phyloP scores from a whole-genome alignment of 2,888 invertebrate genomes.

The Chymomyza procnemis region DNA sequence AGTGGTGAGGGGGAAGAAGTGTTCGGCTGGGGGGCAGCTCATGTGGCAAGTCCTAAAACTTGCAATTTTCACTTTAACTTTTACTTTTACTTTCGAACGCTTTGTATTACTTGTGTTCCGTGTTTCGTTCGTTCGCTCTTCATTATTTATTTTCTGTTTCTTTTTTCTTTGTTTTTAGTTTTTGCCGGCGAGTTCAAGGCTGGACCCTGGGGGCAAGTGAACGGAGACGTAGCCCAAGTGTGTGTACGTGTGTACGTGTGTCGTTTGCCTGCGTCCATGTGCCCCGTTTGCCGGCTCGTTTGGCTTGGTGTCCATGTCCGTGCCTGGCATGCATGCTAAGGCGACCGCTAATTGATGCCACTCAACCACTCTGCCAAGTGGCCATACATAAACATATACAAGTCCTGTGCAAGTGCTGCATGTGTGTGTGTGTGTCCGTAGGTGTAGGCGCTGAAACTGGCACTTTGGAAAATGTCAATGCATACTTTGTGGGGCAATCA shows the following conservation, averaged over 20 bases:
- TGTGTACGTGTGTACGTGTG: neutral
- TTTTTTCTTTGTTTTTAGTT: too few species aligned
- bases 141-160: too few species aligned
- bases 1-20: conserved; percentile 34
- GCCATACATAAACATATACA: conserved; percentile 7
- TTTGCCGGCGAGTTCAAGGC: conserved; percentile 64
- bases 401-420: too few species aligned
- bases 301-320: neutral
- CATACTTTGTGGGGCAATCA: conserved; percentile 42
- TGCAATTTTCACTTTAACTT: neutral
- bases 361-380: conserved; percentile 28
- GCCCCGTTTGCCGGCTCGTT: too few species aligned
- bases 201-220: conserved; percentile 15
- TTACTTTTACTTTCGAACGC: conserved; percentile 60
- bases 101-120: conserved; percentile 46
- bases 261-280: neutral
- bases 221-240: neutral
- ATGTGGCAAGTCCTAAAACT: conserved; percentile 30
- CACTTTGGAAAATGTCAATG: conserved; percentile 26
- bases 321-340: neutral
- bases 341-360: conserved; percentile 42
- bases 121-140: conserved; percentile 48
- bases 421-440: conserved; percentile 14
- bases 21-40: conserved; percentile 29
- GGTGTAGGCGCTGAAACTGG: neutral